A percentile compares a stretch with the other conserved stretches of the same genome.
Conservation (phyloP, 1,140 invertebrate genomes). For the Hestina assimilis region DNA sequence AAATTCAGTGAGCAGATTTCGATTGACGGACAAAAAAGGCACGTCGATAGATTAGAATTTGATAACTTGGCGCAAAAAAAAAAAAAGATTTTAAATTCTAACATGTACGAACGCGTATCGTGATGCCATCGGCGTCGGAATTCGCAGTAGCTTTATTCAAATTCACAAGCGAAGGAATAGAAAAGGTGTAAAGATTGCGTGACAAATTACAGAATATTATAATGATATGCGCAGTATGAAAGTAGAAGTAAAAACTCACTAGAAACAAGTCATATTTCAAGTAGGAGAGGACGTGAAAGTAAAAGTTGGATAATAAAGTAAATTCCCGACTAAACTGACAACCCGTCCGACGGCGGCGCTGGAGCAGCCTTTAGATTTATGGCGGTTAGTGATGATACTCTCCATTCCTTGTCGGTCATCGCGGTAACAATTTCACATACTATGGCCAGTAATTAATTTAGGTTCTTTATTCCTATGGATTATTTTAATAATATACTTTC, state of each 20-base stretch:
- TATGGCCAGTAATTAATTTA: not conserved
- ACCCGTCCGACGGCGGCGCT: not conserved
- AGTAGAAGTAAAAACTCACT: constrained; percentile 3
- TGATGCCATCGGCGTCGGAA: constrained; percentile 7
- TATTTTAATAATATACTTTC: too few relatives aligned
- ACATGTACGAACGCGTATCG: constrained; percentile 7
- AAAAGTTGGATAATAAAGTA: constrained; percentile 62
- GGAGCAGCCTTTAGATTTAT: constrained; percentile 4
- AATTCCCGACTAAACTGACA: constrained; percentile 39
- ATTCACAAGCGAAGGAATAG: constrained; percentile 2
- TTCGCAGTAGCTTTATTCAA: constrained; percentile 15
- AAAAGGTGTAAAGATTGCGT: not conserved
- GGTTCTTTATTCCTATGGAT: not conserved
- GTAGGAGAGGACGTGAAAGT: constrained; percentile 35
- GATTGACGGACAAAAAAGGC: constrained; percentile 2
- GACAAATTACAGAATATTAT: not conserved
- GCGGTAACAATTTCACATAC: not conserved
- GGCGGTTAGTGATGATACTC: not conserved
- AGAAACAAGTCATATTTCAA: constrained; percentile 5
- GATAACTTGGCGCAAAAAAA: constrained; percentile 15
- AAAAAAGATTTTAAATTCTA: constrained; percentile 19
- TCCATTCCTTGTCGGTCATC: constrained; percentile 2
- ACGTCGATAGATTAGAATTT: constrained; percentile 20
- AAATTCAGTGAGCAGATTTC: constrained; percentile 15
- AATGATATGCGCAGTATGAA: not conserved